Evolutionary conservation across 2,888 invertebrate species (phyloP), one percentile per base, ranked within the genome.

Genomic region (Caradrina clavipalpis): DNA sequence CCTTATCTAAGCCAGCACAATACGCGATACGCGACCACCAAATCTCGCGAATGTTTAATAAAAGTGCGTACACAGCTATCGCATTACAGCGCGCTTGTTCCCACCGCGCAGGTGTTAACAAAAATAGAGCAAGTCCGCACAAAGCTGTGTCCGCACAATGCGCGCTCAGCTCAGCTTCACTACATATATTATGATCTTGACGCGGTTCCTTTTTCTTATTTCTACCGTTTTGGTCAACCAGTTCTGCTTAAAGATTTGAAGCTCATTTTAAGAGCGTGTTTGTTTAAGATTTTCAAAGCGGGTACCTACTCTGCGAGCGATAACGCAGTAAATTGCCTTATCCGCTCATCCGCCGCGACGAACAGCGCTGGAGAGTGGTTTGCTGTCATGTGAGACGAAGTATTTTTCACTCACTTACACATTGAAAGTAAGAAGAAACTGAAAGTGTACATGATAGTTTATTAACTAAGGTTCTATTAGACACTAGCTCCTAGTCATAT

Each of bases 101-200:
- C 87, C 90, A 89, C 90, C 76, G 79, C 89, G 89, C 92, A 92
- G 94, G 95, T 92, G 95, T 93, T 88, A 95, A 92, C 85, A 91
- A 94, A 94, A 95, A 94, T 92, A 85, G 91, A 94, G 85, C 90
- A 94, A 88, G 77, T 67, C 69, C 63, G 62, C 65, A 71, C 74
- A 69, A 67, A 65, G 68, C 11, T 54, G 21, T 39, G 49, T 58
- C 66, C 67, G 59, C 84, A 80, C 82, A 82, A 85, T 73, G 68
- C 73, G 55, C 63, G 13, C 11, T 39, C 59, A 77, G 69, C 69
- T 63, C 7, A 72, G 73, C 65, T 65, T 85, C 86, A 83, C 72
- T 66, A 61, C 75, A 77, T 88, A 91, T 92, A 92, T 92, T 92
- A 86, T 92, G 93, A 93, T 84, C 80, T 85, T 86, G 59, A 59